Conservation (phyloP, 2,888 invertebrate genomes). For the Hymenopus coronatus region DNA sequence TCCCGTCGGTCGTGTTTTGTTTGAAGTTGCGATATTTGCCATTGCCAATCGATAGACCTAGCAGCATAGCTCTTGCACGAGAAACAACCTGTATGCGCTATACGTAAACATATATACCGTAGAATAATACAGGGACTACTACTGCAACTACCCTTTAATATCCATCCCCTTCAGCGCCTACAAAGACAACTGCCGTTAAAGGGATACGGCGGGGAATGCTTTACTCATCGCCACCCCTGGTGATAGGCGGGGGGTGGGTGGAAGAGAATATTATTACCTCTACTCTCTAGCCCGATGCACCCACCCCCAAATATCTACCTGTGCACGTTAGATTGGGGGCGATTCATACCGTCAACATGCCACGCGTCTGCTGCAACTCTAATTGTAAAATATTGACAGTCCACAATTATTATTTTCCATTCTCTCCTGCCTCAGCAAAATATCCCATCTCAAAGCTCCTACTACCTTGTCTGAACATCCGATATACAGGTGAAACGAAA, state of each 20-base stretch:
- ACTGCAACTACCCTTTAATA: not conserved
- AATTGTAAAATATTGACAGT: slow-evolving; percentile 18
- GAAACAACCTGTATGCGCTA: not conserved
- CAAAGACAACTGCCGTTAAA: slow-evolving; percentile 11
- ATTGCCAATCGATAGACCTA: slow-evolving; percentile 26
- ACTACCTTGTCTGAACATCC: slow-evolving; percentile 9
- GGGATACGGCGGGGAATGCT: slow-evolving; percentile 23
- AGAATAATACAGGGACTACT: not conserved
- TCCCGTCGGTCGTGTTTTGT: slow-evolving; percentile 1
- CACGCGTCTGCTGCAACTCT: not conserved
- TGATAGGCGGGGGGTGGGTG: not conserved
- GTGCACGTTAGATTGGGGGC: not conserved
- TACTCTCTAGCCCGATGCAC: not conserved
- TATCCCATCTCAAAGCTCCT: not conserved
- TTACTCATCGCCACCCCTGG: slow-evolving; percentile 15
- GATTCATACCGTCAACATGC: not conserved
- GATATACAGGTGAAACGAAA: slow-evolving; percentile 24
- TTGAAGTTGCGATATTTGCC: slow-evolving; percentile 27
- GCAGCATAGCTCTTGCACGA: slow-evolving; percentile 17
- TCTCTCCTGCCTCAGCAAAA: not conserved
- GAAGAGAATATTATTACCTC: slow-evolving; percentile 11
- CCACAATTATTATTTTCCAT: not conserved
- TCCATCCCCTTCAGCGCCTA: slow-evolving; percentile 8
- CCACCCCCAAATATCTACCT: not conserved
- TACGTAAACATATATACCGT: not conserved